These are phyloP conservation scores for Hippocampus guttulatus DNA, from an alignment of 2,113 vertebrate species.

Conservation along the genomic window DNA sequence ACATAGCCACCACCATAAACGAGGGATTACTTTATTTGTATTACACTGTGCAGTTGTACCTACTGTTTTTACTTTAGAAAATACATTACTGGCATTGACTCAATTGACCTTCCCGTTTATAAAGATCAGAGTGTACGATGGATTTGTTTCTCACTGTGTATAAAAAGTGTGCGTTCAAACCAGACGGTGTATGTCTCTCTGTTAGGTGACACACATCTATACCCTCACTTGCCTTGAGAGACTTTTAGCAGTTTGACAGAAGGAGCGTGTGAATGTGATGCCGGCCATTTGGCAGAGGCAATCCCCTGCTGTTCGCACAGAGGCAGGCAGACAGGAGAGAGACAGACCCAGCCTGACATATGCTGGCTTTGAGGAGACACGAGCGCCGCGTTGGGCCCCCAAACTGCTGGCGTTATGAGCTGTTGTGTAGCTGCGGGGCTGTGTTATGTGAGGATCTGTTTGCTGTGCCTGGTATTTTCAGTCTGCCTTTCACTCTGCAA, in stretches of 20 bases:
- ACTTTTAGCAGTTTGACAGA: conserved; percentile 45
- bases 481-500: conserved; percentile 52
- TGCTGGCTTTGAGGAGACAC: conserved; percentile 57
- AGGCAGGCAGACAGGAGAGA: conserved; percentile 42
- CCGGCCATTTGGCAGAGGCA: conserved; percentile 52
- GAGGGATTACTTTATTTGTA: neutral
- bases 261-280: conserved; percentile 26
- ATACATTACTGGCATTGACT: neutral
- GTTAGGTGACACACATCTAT: conserved; percentile 3
- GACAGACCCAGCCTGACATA: conserved; percentile 57
- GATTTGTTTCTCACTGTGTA: neutral
- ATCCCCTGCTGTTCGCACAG: conserved; percentile 53
- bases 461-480: conserved; percentile 38
- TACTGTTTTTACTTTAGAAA: neutral
- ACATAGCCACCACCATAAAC: too few species aligned
- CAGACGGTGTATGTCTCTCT: neutral
- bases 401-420: conserved; percentile 38
- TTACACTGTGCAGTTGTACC: neutral
- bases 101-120: neutral
- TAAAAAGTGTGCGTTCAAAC: neutral
- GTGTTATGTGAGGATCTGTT: conserved; percentile 28
- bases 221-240: conserved; percentile 8
- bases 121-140: neutral
- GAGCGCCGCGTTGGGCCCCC: conserved; percentile 33
- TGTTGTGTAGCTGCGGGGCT: conserved; percentile 51